A percentile compares a stretch with the other conserved stretches of the same genome.
Evolutionary conservation across 37 sponge, comb jelly and placozoan genomes (phyloP).

Genomic region (Crambe crambe): DNA sequence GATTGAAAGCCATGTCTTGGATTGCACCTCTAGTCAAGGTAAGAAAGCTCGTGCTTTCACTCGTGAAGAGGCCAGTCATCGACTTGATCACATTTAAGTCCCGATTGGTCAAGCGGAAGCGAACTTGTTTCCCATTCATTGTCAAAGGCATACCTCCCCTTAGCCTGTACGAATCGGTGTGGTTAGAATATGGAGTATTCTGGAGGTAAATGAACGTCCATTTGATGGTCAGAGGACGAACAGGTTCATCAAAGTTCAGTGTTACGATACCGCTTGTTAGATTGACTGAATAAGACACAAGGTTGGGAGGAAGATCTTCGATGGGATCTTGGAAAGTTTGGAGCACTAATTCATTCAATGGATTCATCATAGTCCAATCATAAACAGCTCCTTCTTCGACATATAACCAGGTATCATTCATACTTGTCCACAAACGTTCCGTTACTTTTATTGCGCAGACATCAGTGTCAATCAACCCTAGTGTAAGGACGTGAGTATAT

Average conservation of each 20-base stretch:
- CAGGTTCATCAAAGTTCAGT: constrained; percentile 89
- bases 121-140: constrained; percentile 71
- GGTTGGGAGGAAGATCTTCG: constrained; percentile 58
- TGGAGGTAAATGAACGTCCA: constrained; percentile 52
- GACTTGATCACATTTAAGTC: constrained; percentile 89
- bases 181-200: constrained; percentile 45
- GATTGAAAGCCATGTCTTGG: constrained; percentile 84
- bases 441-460: constrained; percentile 73
- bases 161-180: constrained; percentile 61
- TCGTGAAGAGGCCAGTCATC: constrained; percentile 52
- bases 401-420: constrained; percentile 76
- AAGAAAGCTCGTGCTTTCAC: constrained; percentile 59
- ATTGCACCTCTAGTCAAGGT: constrained; percentile 61
- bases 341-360: constrained; percentile 37
- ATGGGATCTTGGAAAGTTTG: constrained; percentile 51
- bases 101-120: constrained; percentile 39
- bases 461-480: constrained; percentile 62
- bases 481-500: constrained; percentile 64
- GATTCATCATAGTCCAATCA: constrained; percentile 83
- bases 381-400: constrained; percentile 70
- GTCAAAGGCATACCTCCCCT: constrained; percentile 46
- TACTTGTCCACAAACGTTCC: constrained; percentile 66
- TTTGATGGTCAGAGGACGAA: constrained; percentile 50
- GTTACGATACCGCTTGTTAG: constrained; percentile 72
- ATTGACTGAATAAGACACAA: constrained; percentile 69